Percentiles rank a stretch among this genome's conserved stretches.
Conservation (phyloP, 1,140 invertebrate species). For the Pectinophora gossypiella region DNA sequence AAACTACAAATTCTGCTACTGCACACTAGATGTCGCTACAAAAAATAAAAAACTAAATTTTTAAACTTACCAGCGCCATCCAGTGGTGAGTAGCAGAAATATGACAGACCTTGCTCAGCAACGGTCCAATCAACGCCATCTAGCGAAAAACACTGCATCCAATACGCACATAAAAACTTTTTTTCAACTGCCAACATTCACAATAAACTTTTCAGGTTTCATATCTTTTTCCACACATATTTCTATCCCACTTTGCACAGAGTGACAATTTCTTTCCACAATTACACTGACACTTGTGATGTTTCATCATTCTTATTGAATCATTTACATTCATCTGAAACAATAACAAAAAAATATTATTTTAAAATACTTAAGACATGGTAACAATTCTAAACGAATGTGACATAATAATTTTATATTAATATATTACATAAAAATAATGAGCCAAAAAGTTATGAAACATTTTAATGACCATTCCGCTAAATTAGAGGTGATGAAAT, state of each 20-base stretch:
- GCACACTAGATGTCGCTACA: constrained; percentile 34
- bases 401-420: no score
- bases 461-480: no score
- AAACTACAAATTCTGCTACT: constrained; percentile 21
- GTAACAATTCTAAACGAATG: no score
- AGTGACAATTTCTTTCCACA: constrained; percentile 14
- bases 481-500: no score
- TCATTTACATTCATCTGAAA: constrained; percentile 51
- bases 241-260: constrained; percentile 26
- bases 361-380: neutral
- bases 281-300: constrained; percentile 45
- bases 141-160: constrained; percentile 65
- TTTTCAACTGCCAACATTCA: constrained; percentile 24
- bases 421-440: no score
- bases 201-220: constrained; percentile 28
- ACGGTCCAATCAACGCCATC: constrained; percentile 55
- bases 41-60: no score
- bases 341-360: constrained; percentile 16
- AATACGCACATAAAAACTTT: constrained; percentile 54
- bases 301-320: constrained; percentile 41
- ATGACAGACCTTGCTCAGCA: constrained; percentile 38
- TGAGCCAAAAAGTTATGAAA: no score
- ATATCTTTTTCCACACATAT: constrained; percentile 30
- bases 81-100: constrained; percentile 40
- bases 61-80: constrained; percentile 57